Base-by-base conservation (phyloP, 2,888 invertebrate species). In the Lasioglossum vierecki region DNA sequence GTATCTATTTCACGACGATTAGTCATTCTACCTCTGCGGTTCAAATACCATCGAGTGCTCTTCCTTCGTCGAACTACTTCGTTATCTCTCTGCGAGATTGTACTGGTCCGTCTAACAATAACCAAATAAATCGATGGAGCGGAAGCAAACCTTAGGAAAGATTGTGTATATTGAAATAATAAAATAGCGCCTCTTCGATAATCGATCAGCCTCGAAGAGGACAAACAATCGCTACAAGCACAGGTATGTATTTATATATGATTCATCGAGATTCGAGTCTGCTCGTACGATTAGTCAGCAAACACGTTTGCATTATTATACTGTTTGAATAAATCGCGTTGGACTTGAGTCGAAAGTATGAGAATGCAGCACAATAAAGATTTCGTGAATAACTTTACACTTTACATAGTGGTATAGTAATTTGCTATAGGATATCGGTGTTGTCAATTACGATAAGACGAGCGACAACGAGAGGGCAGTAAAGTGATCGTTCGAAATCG, bases 51-150 rank as follows among this genome's bases (percentile, higher is more conserved):
- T n/a, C n/a, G 57, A n/a, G 11, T 57, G 57, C n/a, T 35, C 22
- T 18, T 63, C 63, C 5, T 63, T 30, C 30, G 30, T 63, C 2
- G 2, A 15, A 26, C 63, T 35, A 35, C 18, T 66, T 30, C 18
- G 18, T 66, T 66, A 39, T 66, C 35, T 18, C 6, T 18, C 35
- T 8, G 2, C 0, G 9, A 18, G 66, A 39, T 18, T 66, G 8
- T 57, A 66, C 35, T 22, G 30, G 0, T 22, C 35, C 13, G 8
- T 39, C 30, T 22, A 39, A 35, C 66, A 1, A 66, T 26, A 63
- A 76, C 22, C 30, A 68, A 60, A 72, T 76, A 53, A 76, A 60
- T 76, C 44, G 53, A 60, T n/a, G 1, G 9, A n/a, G 8, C 57
- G n/a, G 1, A n/a, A n/a, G n/a, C 11, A 57, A 57, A 57, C n/a